Evolutionary conservation across 2,797 vertebrate species (phyloP), one percentile per base, ranked within the genome.

Genomic region (Urocyon cinereoargenteus): DNA sequence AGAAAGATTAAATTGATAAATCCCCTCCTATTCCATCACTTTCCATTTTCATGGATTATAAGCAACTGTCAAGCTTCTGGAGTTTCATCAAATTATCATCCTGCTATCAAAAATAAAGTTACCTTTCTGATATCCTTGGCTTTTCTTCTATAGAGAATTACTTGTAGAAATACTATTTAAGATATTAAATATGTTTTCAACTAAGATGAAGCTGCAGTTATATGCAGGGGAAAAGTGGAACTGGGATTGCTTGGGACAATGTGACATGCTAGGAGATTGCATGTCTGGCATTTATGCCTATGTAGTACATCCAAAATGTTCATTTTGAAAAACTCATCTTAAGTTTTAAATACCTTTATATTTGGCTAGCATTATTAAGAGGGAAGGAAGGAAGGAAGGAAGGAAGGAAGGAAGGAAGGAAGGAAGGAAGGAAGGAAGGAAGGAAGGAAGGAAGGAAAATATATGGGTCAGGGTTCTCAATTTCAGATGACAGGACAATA

Each of bases 1-100:
- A 82, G 55, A 95, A 73, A 93, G 61, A 97, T 95, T 90, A 96
- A 92, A 55, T 21, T 82, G 81, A 92, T 96, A 94, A 87, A 90
- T 68, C 59, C 77, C 57, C 93, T 93, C 72, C 87, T 92, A 72
- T 57, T 55, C 19, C 45, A 95, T 92, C 66, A 21, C 55, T 96
- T 97, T 92, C 72, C 72, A 87, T 93, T 93, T 97, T 90, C 5
- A 14, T 75, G 57, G 79, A 88, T 95, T 90, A 95, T 91, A 87
- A 96, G 73, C 62, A 96, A 93, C 91, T 96, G 51, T 88, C 93
- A 92, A 86, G 40, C 36, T 83, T 89, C 34, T 83, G 83, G 77
- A 93, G 28, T 86, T 96, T 86, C 78, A 96, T 86, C 83, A 77
- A 93, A 85, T 96, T 91, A 97, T 94, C 84, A 94, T 83, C n/a